Evolutionary conservation across 2,888 invertebrate species (phyloP), one percentile per base, ranked within the genome.

Genomic region (Smittia aterrima): DNA sequence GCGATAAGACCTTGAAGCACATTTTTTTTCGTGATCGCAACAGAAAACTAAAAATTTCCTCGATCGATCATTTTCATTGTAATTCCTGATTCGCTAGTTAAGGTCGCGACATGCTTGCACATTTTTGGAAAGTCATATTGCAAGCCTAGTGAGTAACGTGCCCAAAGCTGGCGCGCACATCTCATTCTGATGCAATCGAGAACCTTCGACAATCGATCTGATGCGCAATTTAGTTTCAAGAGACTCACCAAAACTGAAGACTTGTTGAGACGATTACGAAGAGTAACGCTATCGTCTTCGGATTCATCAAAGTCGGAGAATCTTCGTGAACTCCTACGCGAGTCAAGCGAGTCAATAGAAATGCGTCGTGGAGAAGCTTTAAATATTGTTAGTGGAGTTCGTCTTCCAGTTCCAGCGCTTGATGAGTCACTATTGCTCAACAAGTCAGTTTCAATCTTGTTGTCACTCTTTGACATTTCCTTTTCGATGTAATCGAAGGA

Each of bases 261-360:
- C 20, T 40, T 58, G 32, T 70, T 70, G 20, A 62, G n/a, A 25
- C 72, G 58, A 62, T 54, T 72, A 7, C 24, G 62, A 7, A 74
- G 24, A 4, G 18, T 62, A 6, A 32, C 24, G n/a, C 20, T 20
- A 38, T 64, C 64, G 27, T 64, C 64, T 20, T 64, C 64, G 22
- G n/a, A 6, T 22, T 58, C 58, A 41, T 41, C 11, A 47, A 74
- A 74, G 47, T 74, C 74, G 11, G 74, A 74, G 62, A 74, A 66
- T 27, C 74, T 62, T 66, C 74, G n/a, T 2, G 74, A 74, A 74
- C 74, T 47, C 66, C 74, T 74, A 66, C 74, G 74, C 25, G 53
- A 62, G 22, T 74, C 74, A 6, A 74, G 74, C 27, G 77, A 77
- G 74, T 77, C 77, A 66, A 76, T 71, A 20, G 77, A 77, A 58